Base-by-base conservation (phyloP, 2,797 vertebrate species). In the Sebastes cheni region DNA sequence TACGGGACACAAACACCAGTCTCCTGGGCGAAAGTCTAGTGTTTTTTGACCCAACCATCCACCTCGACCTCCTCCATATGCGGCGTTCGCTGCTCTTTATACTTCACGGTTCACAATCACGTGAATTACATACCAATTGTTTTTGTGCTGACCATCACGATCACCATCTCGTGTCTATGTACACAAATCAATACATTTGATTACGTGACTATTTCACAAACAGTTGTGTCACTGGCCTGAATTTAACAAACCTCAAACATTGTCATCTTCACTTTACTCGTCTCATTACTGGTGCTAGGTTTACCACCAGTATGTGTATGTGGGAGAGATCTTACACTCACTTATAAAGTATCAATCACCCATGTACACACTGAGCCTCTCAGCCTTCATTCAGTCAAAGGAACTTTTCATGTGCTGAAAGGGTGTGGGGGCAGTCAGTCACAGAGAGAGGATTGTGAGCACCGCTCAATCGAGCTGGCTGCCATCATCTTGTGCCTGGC, bases 381-480 rank as follows among this genome's bases (percentile, higher is more conserved):
- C 70, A 64, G 84, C 68, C 82, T 80, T 72, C 82, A 36, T 88
- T 83, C 84, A 69, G 75, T 93, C 91, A 93, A 94, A 94, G 90
- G 62, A 68, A 65, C 90, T 73, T 83, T 92, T 94, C 83, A 90
- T 94, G 87, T 89, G 86, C 82, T 70, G 66, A 58, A 77, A 79
- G 87, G 91, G 81, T 91, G 91, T 89, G 84, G 85, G 83, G 82
- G 77, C 83, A 85, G 91, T 71, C 81, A 4, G 91, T 90, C 87
- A 95, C 94, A 95, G 90, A 94, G 94, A 81, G 90, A 79, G 76
- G 92, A 91, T 92, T 95, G 95, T 94, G 89, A 88, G 86, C 72
- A 8, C 66, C 22, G 85, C 92, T 93, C 77, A 80, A 82, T 79
- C 36, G 86, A 87, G 69, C 86, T 87, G 85, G 88, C 91, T 91